A percentile compares a stretch with the other conserved stretches of the same genome.
Conservation (phyloP, 2,113 vertebrate genomes). For the Myiagra hebetior region DNA sequence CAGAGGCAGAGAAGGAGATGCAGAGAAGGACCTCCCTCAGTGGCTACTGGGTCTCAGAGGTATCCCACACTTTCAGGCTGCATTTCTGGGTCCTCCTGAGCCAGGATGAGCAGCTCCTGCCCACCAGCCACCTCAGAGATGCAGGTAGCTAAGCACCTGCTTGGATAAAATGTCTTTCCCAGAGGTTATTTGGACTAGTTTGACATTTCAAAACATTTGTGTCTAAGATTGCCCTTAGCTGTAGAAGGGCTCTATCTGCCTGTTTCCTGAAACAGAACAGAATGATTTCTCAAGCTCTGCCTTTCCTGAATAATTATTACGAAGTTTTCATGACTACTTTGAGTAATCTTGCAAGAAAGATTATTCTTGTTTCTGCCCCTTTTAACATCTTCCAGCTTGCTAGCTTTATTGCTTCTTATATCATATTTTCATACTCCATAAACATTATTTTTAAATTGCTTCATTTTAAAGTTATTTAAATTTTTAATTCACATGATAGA, state of each 20-base stretch:
- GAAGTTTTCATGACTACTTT: neutral
- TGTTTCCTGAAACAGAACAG: neutral
- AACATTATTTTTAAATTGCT: neutral
- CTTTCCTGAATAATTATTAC: neutral
- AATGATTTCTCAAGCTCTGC: neutral
- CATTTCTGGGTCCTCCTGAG: neutral
- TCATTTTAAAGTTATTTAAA: fast-evolving
- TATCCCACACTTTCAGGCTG: fast-evolving
- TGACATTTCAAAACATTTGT: neutral
- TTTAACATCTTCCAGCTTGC: neutral
- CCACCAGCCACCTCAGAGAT: neutral
- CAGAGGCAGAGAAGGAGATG: neutral
- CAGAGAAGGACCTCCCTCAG: neutral
- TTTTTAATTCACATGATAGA: neutral
- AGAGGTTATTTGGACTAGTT: neutral
- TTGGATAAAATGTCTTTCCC: neutral
- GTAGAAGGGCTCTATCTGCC: neutral
- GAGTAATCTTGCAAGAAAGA: neutral
- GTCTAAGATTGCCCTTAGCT: neutral
- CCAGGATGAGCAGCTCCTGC: neutral
- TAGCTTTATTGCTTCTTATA: neutral
- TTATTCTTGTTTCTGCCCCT: neutral
- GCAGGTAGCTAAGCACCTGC: neutral
- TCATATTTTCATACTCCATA: neutral
- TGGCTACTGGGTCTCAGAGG: neutral